These are phyloP conservation scores for Platyura marginata DNA, from an alignment of 1,140 invertebrate genomes.

Conservation along the genomic window DNA sequence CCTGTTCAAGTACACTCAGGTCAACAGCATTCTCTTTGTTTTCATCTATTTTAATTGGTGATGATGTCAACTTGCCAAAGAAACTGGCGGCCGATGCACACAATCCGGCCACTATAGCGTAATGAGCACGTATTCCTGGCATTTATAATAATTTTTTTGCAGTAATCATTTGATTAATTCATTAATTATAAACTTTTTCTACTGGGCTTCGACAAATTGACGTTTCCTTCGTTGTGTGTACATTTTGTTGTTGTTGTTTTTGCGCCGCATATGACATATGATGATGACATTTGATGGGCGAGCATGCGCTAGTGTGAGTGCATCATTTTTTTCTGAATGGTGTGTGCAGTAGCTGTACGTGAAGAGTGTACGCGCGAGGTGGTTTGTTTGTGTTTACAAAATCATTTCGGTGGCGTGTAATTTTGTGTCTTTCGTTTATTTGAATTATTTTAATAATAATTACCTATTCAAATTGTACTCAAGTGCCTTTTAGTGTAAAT, in stretches of 20 bases:
- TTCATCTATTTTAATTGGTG: not conserved
- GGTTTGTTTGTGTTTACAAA: too few relatives aligned
- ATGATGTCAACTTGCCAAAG: not conserved
- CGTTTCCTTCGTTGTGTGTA: not conserved
- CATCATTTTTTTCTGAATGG: not conserved
- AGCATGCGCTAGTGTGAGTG: not conserved
- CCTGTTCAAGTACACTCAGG: too few relatives aligned
- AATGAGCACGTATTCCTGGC: not conserved
- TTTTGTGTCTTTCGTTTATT: too few relatives aligned
- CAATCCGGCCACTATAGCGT: not conserved
- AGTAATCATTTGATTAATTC: not conserved
- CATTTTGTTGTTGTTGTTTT: not conserved
- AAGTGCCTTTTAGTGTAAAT: too few relatives aligned
- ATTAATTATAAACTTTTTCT: not conserved
- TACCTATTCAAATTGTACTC: too few relatives aligned
- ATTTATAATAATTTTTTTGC: not conserved
- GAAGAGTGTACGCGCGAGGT: too few relatives aligned
- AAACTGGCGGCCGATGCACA: not conserved
- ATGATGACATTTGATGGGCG: not conserved
- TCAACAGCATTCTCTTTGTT: too few relatives aligned
- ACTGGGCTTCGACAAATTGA: not conserved
- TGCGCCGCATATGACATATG: not conserved
- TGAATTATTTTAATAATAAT: too few relatives aligned
- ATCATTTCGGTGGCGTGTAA: too few relatives aligned
- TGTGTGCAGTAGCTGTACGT: not conserved